Evolutionary conservation across 2,113 vertebrate genomes (phyloP), one percentile per base, ranked within the genome.

Genomic region (Gadus chalcogrammus): DNA sequence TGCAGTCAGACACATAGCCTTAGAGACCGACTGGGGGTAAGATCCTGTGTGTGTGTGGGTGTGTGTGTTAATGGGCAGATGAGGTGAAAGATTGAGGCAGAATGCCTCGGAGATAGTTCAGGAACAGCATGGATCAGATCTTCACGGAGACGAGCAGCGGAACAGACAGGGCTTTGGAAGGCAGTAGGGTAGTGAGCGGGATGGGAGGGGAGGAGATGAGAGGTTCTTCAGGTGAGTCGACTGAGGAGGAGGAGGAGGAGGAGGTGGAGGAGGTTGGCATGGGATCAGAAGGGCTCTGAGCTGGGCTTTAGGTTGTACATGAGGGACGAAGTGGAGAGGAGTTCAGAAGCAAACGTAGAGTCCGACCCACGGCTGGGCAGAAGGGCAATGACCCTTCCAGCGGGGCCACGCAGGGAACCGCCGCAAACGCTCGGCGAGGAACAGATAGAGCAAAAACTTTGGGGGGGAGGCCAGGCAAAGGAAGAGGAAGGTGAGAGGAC

Each of bases 291-390:
- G 42, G 9, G 42, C 42, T 48, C 42, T 3, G 78, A 79, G 53
- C 71, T 77, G 9, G 70, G 80, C 59, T 84, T 73, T 31, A 76
- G 72, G 20, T 77, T 80, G 69, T 71, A 35, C 64, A 38, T 74
- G 5, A 61, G 82, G 12, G 38, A 58, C 1, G 53, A 82, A 13
- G 42, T 13, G 12, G 42, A 48, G 42, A 48, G 42, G 42, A 48
- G 42, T n/a, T 77, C 56, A 0, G 75, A 73, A 52, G 15, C 16
- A 27, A 64, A 35, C 56, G 24, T 5, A n/a, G 55, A 22, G 2
- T 3, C 31, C 11, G 42, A 48, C 42, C 42, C 42, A 13, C 42
- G 42, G 42, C 42, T 13, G 42, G 42, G 77, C 3, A 16, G 1
- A 35, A 70, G 71, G 20, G 65, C 73, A 61, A 0, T 55, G 63